These are phyloP conservation scores for Crypturellus tataupa DNA, from an alignment of 2,797 vertebrate genomes.

Conservation along the genomic window DNA sequence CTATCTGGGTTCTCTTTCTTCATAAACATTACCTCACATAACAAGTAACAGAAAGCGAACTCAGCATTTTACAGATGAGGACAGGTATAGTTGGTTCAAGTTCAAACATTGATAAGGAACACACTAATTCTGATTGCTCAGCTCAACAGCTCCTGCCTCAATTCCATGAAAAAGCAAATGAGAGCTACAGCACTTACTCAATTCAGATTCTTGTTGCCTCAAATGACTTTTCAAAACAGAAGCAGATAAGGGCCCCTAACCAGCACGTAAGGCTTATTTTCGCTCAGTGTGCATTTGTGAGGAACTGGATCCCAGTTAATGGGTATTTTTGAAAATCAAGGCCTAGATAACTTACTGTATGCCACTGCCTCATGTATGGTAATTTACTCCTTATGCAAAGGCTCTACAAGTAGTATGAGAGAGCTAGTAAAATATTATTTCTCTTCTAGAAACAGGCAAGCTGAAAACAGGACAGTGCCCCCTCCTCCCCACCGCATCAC, in stretches of 20 bases:
- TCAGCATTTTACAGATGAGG: not conserved
- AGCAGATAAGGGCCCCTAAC: not conserved
- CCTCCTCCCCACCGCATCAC: not conserved
- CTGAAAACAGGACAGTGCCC: not conserved
- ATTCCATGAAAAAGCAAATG: not conserved
- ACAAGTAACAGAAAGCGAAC: no score
- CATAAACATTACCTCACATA: no score
- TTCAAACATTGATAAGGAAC: not conserved
- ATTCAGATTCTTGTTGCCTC: not conserved
- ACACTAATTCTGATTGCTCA: not conserved
- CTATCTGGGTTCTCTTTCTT: no score
- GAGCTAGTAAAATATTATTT: not conserved
- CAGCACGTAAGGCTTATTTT: not conserved
- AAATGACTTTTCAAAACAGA: not conserved
- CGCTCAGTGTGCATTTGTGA: not conserved
- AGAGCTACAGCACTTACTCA: not conserved
- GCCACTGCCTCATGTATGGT: not conserved
- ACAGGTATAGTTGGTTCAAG: not conserved
- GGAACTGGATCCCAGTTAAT: not conserved
- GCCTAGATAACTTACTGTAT: rapidly evolving
- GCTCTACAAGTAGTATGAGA: not conserved
- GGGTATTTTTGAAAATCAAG: not conserved
- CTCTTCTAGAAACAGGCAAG: not conserved
- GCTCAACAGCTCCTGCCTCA: not conserved
- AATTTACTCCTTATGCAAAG: not conserved